Base-by-base conservation (phyloP, 2,113 vertebrate genomes). In the Copsychus sechellarum region DNA sequence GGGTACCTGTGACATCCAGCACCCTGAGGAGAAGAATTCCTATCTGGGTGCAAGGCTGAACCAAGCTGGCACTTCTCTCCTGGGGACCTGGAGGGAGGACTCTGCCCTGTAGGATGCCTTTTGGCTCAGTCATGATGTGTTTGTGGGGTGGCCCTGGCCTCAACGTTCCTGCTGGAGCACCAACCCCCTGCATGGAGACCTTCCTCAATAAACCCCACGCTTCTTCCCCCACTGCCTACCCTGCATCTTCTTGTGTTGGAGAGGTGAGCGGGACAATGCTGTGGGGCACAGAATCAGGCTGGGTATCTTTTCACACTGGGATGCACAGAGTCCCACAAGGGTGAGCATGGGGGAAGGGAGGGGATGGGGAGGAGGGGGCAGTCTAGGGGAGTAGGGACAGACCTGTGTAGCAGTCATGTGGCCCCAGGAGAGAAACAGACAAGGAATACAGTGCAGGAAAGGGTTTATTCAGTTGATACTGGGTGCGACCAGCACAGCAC, bases 181-280 rank as follows among this genome's bases (percentile, higher is more conserved):
- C 36, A 45, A 45, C 19, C 33, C 33, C 45, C 66, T 78, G 69
- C 86, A 83, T 62, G 71, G 82, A 83, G 58, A 80, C 36, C 67
- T 92, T 73, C 77, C 57, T 90, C 81, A 97, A 96, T 97, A 97
- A 97, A 96, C n/a, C 71, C 72, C 12, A 5, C 1, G 14, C 82
- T 96, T 95, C 64, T 56, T 40, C 66, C 45, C 33, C 15, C 4
- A 6, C 11, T 3, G 5, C 29, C 66, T 72, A 19, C 21, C 19
- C 70, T 1, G 7, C 11, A 33, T 95, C 54, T 38, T 93, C 33
- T 76, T 84, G 51, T 1, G 4, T 24, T 3, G 1, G 25, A 61
- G 31, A 2, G 25, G 23, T 7, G 23, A 70, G 34, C 0, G 0
- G 61, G 21, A 29, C 1, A 24, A 54, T 0, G 4, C 8, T 21